These are phyloP conservation scores for Oxyruncus cristatus DNA, from an alignment of 2,113 vertebrate species.

Conservation along the genomic window DNA sequence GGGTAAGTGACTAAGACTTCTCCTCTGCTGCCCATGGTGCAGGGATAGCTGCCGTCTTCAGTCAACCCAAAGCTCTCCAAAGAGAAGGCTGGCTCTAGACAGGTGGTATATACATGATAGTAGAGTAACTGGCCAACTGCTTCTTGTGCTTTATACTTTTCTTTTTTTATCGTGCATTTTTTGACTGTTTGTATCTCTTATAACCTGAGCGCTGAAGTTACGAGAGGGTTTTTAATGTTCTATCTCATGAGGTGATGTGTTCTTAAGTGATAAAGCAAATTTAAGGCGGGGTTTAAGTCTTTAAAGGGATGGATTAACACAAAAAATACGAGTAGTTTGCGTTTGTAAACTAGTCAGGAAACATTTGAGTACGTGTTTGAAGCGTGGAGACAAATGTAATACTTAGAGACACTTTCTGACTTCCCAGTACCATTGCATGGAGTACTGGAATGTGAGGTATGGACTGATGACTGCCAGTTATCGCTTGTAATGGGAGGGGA, in stretches of 20 bases:
- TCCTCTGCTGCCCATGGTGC: slow-evolving; percentile 88
- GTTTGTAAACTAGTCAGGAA: not conserved
- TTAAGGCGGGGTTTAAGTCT: not conserved
- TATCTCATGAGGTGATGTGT: slow-evolving; percentile 16
- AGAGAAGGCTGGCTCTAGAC: slow-evolving; percentile 85
- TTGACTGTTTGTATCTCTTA: slow-evolving; percentile 54
- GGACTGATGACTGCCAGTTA: not conserved
- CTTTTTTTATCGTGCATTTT: slow-evolving; percentile 33
- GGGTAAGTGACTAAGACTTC: slow-evolving; percentile 90
- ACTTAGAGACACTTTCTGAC: not conserved
- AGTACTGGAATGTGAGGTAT: not conserved
- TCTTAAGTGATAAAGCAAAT: not conserved
- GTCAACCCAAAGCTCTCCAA: slow-evolving; percentile 82
- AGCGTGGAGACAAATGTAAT: not conserved
- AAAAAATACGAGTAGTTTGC: not conserved
- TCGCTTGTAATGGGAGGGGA: not conserved
- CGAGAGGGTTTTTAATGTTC: not conserved
- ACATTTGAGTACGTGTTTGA: not conserved
- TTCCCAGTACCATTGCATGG: not conserved
- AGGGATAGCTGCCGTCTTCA: slow-evolving; percentile 86
- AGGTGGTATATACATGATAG: slow-evolving; percentile 80
- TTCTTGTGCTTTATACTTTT: slow-evolving; percentile 72
- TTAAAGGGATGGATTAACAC: not conserved
- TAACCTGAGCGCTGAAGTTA: slow-evolving; percentile 31
- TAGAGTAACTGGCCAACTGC: slow-evolving; percentile 78